Evolutionary conservation across 2,888 invertebrate genomes (phyloP).

Genomic region (Leptura quadrifasciata): DNA sequence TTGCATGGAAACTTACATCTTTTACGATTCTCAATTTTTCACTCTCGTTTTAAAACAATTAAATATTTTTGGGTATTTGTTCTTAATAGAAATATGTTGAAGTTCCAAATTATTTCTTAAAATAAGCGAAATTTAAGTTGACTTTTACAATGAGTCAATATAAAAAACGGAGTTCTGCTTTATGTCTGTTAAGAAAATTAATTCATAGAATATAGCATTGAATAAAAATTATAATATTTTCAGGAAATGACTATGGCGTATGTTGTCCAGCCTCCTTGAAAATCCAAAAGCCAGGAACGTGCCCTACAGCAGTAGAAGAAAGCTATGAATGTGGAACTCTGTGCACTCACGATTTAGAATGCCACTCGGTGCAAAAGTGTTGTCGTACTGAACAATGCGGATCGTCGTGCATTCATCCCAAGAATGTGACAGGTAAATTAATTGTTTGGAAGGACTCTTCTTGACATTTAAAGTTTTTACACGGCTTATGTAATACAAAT

Average conservation of each 20-base stretch:
- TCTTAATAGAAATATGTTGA: no score
- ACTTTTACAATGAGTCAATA: no score
- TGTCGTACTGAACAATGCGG: conserved; percentile 85
- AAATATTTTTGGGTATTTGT: no score
- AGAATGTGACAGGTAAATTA: conserved; percentile 81
- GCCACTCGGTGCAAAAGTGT: conserved; percentile 88
- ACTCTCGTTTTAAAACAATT: no score
- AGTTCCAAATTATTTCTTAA: no score
- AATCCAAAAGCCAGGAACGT: conserved; percentile 86
- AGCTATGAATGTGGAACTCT: conserved; percentile 78
- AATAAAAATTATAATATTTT: conserved; percentile 41
- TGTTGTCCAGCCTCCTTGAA: conserved; percentile 88
- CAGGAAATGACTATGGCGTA: conserved; percentile 90
- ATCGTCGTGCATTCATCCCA: conserved; percentile 83
- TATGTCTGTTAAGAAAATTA: no score
- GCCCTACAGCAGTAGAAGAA: conserved; percentile 77
- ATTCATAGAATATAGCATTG: no score
- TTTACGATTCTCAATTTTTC: no score
- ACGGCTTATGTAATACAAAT: conserved; percentile 42
- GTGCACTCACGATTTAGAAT: conserved; percentile 88
- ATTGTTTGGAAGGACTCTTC: conserved; percentile 31
- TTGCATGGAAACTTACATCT: no score
- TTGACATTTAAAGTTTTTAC: conserved; percentile 50
- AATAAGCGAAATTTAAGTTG: no score
- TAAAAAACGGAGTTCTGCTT: no score